phyloP scores from a whole-genome alignment of 2,888 invertebrate species.

The Willowsia nigromaculata region DNA sequence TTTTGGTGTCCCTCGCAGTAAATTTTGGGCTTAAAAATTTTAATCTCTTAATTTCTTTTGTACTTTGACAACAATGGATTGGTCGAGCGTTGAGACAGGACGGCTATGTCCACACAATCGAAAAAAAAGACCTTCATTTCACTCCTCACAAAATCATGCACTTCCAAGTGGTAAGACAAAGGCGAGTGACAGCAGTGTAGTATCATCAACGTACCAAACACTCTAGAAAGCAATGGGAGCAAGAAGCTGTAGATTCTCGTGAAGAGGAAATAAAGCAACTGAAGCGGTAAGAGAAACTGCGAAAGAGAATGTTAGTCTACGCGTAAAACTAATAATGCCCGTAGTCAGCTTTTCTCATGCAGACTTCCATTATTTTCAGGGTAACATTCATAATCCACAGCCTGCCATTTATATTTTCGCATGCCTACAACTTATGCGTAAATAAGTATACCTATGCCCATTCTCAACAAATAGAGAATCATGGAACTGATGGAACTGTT shows the following conservation, averaged over 20 bases:
- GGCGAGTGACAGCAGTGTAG: background rate
- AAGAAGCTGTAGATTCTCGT: background rate
- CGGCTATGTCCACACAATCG: too few relatives aligned
- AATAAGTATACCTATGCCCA: too few relatives aligned
- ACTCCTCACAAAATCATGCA: constrained; percentile 19
- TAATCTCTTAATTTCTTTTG: too few relatives aligned
- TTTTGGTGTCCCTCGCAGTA: too few relatives aligned
- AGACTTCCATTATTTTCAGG: constrained; percentile 43
- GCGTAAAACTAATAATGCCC: constrained; percentile 64
- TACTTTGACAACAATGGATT: too few relatives aligned
- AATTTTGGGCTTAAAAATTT: too few relatives aligned
- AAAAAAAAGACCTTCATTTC: constrained; percentile 39
- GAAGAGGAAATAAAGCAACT: constrained; percentile 25
- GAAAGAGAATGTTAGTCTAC: constrained; percentile 35
- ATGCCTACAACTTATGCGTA: too few relatives aligned
- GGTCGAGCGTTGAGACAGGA: too few relatives aligned
- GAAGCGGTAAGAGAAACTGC: constrained; percentile 27
- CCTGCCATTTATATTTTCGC: constrained; percentile 18
- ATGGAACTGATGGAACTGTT: background rate
- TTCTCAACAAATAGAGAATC: background rate
- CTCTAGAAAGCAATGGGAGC: background rate
- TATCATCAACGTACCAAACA: background rate
- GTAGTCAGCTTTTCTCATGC: constrained; percentile 48
- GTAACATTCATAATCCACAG: constrained; percentile 56
- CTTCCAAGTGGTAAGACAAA: background rate